These are phyloP conservation scores for Choloepus hoffmanni DNA, from an alignment of 2,113 vertebrate genomes.

Conservation along the genomic window DNA sequence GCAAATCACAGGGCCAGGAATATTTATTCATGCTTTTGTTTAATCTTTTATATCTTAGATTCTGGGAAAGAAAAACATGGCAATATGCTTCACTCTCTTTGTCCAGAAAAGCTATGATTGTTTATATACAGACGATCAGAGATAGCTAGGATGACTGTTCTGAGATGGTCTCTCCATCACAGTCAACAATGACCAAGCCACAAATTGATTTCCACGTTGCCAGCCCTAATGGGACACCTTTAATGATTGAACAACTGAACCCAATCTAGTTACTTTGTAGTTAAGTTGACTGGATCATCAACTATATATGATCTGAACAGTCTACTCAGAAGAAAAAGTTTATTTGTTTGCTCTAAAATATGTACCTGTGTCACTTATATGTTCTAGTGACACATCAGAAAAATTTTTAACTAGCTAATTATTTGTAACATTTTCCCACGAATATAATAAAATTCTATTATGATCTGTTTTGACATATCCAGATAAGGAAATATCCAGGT, in stretches of 20 bases:
- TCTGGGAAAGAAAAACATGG: neutral
- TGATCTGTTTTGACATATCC: neutral
- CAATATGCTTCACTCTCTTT: neutral
- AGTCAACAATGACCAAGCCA: neutral
- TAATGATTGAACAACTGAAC: neutral
- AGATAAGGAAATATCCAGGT: neutral
- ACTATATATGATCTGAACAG: neutral
- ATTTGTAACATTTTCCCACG: neutral
- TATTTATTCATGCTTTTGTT: neutral
- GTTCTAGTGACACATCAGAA: neutral
- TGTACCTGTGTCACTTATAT: neutral
- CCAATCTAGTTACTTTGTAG: neutral
- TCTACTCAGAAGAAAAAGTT: neutral
- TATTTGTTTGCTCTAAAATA: neutral
- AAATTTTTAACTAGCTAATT: neutral
- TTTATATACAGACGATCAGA: neutral
- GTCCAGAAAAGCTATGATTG: neutral
- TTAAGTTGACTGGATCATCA: neutral
- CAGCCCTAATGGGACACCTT: neutral
- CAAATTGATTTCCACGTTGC: neutral
- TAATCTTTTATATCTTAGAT: neutral
- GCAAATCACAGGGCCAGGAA: neutral
- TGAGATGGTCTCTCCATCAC: neutral
- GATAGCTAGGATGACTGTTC: neutral
- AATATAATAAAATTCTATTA: neutral